A percentile compares a stretch with the other conserved stretches of the same genome.
Evolutionary conservation across 2,797 vertebrate species (phyloP).

Genomic region (Acanthurus tractus): DNA sequence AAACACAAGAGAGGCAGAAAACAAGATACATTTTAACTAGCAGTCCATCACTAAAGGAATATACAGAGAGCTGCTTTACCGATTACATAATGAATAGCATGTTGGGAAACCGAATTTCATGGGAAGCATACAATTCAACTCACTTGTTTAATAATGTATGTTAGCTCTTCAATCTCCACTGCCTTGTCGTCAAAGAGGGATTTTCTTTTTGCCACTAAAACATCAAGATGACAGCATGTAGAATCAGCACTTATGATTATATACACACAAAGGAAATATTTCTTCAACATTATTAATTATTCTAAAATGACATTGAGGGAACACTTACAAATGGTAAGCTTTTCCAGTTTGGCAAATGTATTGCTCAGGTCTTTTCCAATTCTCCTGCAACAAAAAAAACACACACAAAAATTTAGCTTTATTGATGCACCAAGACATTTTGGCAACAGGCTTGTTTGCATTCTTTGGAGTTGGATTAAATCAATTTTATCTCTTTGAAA

Average conservation of each 20-base stretch:
- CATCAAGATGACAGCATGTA: slow-evolving; percentile 18
- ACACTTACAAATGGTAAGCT: slow-evolving; percentile 94
- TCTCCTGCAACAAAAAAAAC: slow-evolving; percentile 83
- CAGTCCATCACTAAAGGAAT: background rate
- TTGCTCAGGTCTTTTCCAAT: slow-evolving; percentile 97
- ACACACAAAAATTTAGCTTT: slow-evolving; percentile 8
- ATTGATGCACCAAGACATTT: background rate
- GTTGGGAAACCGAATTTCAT: background rate
- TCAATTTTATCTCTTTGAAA: background rate
- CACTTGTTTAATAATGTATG: slow-evolving; percentile 97
- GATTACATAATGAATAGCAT: background rate
- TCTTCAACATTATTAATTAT: background rate
- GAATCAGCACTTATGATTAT: background rate
- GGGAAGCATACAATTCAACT: slow-evolving; percentile 32
- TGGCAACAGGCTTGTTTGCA: background rate
- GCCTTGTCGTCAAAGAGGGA: slow-evolving; percentile 96
- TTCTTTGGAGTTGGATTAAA: background rate
- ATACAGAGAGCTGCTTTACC: background rate
- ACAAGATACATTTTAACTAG: background rate
- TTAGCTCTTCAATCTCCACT: slow-evolving; percentile 94
- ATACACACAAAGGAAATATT: background rate
- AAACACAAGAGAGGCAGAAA: slow-evolving; percentile 7
- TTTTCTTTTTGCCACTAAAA: slow-evolving; percentile 94
- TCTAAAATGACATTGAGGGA: background rate
- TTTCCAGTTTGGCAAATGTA: slow-evolving; percentile 96